A percentile compares a stretch with the other conserved stretches of the same genome.
Conservation (phyloP, 2,797 vertebrate genomes). For the Vireo griseus region DNA sequence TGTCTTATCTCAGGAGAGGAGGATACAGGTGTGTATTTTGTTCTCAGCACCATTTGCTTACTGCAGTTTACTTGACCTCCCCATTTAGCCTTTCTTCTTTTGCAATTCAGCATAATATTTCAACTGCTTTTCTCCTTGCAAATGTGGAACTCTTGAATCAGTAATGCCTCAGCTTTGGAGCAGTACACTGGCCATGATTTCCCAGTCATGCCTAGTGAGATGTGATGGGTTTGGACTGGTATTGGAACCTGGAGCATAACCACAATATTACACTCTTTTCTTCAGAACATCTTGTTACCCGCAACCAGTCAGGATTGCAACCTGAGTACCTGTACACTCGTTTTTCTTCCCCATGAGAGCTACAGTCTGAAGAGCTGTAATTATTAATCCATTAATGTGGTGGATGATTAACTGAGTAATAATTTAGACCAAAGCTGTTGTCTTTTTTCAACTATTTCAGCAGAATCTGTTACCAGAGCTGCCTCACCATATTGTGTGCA, state of each 20-base stretch:
- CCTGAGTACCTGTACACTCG: neutral
- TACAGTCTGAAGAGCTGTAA: neutral
- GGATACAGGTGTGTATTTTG: neutral
- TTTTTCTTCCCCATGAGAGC: neutral
- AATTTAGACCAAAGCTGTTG: neutral
- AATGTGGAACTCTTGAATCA: neutral
- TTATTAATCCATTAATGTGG: neutral
- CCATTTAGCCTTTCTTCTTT: neutral
- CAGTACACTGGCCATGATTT: neutral
- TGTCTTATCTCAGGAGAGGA: neutral
- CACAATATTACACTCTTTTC: fast-evolving
- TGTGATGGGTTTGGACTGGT: neutral
- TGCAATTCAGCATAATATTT: neutral
- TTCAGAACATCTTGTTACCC: neutral
- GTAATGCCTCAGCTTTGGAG: neutral
- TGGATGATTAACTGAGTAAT: neutral
- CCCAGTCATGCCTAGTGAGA: neutral
- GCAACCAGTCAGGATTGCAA: neutral
- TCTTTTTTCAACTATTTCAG: neutral
- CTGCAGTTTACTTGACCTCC: neutral
- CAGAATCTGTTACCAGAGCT: neutral
- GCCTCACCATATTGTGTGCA: fast-evolving
- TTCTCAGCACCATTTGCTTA: neutral
- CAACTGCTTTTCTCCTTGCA: neutral
- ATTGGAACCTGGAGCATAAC: neutral